A percentile compares a stretch with the other conserved stretches of the same genome.
Evolutionary conservation across 1,140 invertebrate genomes (phyloP).

Genomic region (Pseudomyrmex gracilis): DNA sequence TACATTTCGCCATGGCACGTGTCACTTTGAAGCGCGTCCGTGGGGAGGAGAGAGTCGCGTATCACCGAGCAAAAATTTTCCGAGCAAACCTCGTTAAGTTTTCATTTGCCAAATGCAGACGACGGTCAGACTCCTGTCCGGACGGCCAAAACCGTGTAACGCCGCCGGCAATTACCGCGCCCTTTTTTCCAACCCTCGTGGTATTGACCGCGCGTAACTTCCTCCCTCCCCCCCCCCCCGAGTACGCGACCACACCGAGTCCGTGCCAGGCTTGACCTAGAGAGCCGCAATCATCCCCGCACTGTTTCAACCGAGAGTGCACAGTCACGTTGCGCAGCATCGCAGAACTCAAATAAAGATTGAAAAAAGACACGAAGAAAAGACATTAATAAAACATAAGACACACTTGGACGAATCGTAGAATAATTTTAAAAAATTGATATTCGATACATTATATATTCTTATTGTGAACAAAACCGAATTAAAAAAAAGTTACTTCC

Average conservation of each 20-base stretch:
- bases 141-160: constrained; percentile 36
- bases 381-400: too few relatives aligned
- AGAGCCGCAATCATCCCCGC: neutral
- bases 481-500: too few relatives aligned
- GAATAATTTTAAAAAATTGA: neutral
- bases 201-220: constrained; percentile 32
- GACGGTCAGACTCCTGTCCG: constrained; percentile 35
- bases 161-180: constrained; percentile 53
- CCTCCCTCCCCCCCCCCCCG: neutral
- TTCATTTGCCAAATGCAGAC: constrained; percentile 76
- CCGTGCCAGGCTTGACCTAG: constrained; percentile 51
- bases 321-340: too few relatives aligned
- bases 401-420: too few relatives aligned
- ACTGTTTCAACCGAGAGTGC: too few relatives aligned
- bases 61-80: constrained; percentile 68
- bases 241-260: neutral
- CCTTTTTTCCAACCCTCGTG: constrained; percentile 23
- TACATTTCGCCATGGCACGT: constrained; percentile 70
- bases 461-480: too few relatives aligned
- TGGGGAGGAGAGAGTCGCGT: constrained; percentile 60
- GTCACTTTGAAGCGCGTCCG: constrained; percentile 80
- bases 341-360: too few relatives aligned
- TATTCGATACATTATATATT: too few relatives aligned
- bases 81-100: constrained; percentile 74
- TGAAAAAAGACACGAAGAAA: too few relatives aligned